Percentiles rank a stretch among this genome's conserved stretches.
These are phyloP conservation scores for Papilio polytes DNA, from an alignment of 1,140 invertebrate genomes.

Conservation along the genomic window DNA sequence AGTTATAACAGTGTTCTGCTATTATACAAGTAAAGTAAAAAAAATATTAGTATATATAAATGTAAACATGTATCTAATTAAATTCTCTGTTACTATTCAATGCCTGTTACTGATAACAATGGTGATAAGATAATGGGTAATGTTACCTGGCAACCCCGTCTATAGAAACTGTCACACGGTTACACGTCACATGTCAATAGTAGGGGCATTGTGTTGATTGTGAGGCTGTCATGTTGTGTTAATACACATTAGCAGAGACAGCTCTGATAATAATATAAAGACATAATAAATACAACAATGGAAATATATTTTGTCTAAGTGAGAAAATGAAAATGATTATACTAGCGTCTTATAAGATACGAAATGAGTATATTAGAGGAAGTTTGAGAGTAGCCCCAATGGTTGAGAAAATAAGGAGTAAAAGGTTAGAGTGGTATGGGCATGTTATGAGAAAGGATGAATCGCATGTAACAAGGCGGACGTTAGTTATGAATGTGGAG, in stretches of 20 bases:
- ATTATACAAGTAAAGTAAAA: not conserved
- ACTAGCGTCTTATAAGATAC: too few species aligned
- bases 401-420: too few species aligned
- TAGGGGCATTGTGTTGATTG: constrained; percentile 15
- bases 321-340: too few species aligned
- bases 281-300: not conserved
- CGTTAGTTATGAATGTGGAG: too few species aligned
- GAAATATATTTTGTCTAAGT: not conserved
- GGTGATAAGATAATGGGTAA: constrained; percentile 25
- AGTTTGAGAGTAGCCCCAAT: too few species aligned
- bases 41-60: not conserved
- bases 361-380: too few species aligned
- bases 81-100: constrained; percentile 24
- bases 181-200: constrained; percentile 14
- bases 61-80: constrained; percentile 25
- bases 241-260: not conserved
- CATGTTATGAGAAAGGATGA: too few species aligned
- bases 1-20: not conserved
- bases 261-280: not conserved
- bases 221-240: not conserved
- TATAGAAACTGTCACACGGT: constrained; percentile 7
- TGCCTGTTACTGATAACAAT: constrained; percentile 23
- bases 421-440: too few species aligned
- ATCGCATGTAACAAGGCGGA: too few species aligned
- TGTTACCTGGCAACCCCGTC: constrained; percentile 22